Evolutionary conservation across 2,797 vertebrate genomes (phyloP).

Genomic region (Stomatorhinus walkeri): DNA sequence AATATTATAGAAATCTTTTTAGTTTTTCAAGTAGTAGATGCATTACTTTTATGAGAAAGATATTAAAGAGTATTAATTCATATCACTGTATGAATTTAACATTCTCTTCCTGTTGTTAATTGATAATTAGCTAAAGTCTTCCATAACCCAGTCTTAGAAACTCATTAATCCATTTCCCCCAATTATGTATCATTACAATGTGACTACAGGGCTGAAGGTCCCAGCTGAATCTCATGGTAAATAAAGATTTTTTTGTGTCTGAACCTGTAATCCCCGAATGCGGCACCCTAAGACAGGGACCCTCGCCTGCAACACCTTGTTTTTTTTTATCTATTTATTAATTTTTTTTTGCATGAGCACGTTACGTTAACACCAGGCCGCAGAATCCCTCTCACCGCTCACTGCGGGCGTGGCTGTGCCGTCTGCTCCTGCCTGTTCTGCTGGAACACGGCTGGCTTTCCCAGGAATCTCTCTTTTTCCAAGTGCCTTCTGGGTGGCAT

Average conservation of each 20-base stretch:
- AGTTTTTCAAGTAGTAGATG: background rate
- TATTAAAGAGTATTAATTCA: background rate
- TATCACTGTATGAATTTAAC: background rate
- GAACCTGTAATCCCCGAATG: slow-evolving; percentile 29
- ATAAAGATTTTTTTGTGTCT: slow-evolving; percentile 49
- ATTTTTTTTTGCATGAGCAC: slow-evolving; percentile 9
- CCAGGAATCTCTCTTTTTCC: slow-evolving; percentile 17
- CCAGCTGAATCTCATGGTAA: slow-evolving; percentile 69
- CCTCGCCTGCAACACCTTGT: background rate
- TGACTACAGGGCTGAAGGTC: slow-evolving; percentile 63
- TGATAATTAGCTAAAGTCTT: background rate
- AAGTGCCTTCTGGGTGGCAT: slow-evolving; percentile 31
- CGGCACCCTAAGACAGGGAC: slow-evolving; percentile 28
- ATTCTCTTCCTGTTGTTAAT: background rate
- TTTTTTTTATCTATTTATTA: background rate
- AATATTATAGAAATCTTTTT: background rate
- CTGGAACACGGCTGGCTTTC: slow-evolving; percentile 19
- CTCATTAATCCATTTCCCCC: slow-evolving; percentile 33
- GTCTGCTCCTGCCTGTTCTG: slow-evolving; percentile 7
- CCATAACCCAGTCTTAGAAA: background rate
- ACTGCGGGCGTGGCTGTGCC: background rate
- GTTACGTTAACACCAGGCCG: background rate
- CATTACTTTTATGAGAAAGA: background rate
- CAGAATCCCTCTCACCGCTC: background rate
- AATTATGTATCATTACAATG: slow-evolving; percentile 47